Base-by-base conservation (phyloP, 2,888 invertebrate species). In the Epinotia bilunana region DNA sequence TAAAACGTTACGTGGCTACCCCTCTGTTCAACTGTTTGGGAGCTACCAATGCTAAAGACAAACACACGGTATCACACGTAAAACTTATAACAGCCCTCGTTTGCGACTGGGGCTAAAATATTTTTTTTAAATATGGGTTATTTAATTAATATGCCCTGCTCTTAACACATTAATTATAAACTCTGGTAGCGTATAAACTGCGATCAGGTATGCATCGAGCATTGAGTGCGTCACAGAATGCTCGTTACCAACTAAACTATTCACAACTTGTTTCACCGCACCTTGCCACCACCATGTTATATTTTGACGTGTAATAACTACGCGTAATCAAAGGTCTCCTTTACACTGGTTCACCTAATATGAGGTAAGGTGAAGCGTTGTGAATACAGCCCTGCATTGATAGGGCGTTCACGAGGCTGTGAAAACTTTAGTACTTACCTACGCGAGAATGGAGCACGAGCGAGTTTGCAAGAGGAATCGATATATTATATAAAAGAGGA, bases 381-480 rank as follows among this genome's bases (percentile, higher is more conserved):
- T 49, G 28, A 20, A 53, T 33, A 11, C 16, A 3, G 28, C n/a
- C 33, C 28, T 53, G 65, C 62, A 67, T 75, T 72, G 72, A 67
- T 72, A 67, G 65, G 62, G 75, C 55, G 67, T 62, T 71, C 74
- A 75, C 46, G 67, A 72, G 61, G 46, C 67, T 33, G 61, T 75
- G 75, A 75, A 75, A 75, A 75, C 67, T 75, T 75, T 67, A 75
- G 75, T 67, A n/a, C n/a, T n/a, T n/a, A n/a, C n/a, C n/a, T n/a
- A 62, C 62, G 67, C 72, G 75, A 67, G 67, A 61, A 62, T 71
- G 33, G 62, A 23, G 13, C 33, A 53, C 53, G 33, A 53, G 62
- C 9, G 18, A 61, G 46, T n/a, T 65, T 64, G 23, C 20, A 33
- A 16, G 20, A 18, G 43, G 23, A 58, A 60, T 69, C 69, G 46